Percentiles rank a stretch among this genome's conserved stretches.
Conservation (phyloP, 2,888 invertebrate species). For the Formica aserva region DNA sequence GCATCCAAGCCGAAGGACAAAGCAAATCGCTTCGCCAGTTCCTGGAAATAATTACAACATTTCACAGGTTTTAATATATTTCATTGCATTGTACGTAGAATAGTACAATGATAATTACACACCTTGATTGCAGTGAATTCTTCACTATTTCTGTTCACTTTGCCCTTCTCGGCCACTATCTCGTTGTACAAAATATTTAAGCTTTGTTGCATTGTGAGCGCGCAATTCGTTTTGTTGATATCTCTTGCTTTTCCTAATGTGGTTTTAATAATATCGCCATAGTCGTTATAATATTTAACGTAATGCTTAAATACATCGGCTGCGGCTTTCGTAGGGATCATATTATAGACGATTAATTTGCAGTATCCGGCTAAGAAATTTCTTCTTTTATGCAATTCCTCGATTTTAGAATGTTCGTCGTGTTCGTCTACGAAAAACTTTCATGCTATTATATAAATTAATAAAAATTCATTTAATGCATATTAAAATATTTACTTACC, state of each 20-base stretch:
- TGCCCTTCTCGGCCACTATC: constrained; percentile 85
- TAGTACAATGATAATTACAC: constrained; percentile 64
- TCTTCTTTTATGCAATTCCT: constrained; percentile 97
- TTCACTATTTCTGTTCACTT: constrained; percentile 90
- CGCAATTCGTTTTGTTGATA: constrained; percentile 98
- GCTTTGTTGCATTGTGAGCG: constrained; percentile 96
- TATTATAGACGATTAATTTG: constrained; percentile 99
- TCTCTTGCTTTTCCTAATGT: constrained; percentile 98
- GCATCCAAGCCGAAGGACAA: constrained; percentile 98
- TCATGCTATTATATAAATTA: not conserved
- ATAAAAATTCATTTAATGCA: not conserved
- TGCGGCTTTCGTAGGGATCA: constrained; percentile 96
- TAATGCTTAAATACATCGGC: constrained; percentile 99
- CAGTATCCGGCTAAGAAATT: constrained; percentile 99
- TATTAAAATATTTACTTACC: constrained; percentile 86
- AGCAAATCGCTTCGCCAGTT: constrained; percentile 98
- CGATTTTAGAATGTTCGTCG: constrained; percentile 98
- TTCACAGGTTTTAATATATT: constrained; percentile 14
- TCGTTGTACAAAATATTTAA: constrained; percentile 95
- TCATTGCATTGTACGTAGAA: not conserved
- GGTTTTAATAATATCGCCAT: constrained; percentile 99
- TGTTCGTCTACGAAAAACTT: constrained; percentile 90
- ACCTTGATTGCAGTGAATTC: constrained; percentile 96
- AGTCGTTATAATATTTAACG: constrained; percentile 99
- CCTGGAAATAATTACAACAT: constrained; percentile 86